Evolutionary conservation across 2,113 vertebrate genomes (phyloP).

Genomic region (Megatriorchis doriae): DNA sequence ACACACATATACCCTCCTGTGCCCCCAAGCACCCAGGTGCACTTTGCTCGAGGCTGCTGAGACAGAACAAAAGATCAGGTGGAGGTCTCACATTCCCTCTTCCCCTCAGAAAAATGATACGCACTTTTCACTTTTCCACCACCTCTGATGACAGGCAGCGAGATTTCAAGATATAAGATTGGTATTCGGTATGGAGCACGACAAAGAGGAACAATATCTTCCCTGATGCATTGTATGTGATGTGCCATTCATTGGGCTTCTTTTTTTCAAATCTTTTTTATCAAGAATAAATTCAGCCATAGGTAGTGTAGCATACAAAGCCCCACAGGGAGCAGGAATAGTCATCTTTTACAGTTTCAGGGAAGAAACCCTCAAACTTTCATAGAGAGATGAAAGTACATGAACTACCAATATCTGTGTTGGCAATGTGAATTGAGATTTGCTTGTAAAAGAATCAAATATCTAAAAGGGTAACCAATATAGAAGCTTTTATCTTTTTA

Average conservation of each 20-base stretch:
- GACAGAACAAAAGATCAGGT: background rate
- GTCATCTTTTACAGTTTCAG: background rate
- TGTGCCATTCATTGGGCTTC: background rate
- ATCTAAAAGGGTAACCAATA: background rate
- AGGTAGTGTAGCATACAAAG: background rate
- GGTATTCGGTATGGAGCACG: background rate
- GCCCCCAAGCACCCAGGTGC: background rate
- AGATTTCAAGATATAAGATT: background rate
- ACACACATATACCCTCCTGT: background rate
- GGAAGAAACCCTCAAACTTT: background rate
- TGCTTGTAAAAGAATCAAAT: background rate
- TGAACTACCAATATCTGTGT: background rate
- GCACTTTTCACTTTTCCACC: background rate
- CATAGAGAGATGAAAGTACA: background rate
- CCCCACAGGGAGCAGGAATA: background rate
- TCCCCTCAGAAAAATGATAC: background rate
- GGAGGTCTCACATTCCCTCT: background rate
- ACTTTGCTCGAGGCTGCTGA: background rate
- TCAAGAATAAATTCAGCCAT: slow-evolving; percentile 1
- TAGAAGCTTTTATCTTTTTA: background rate
- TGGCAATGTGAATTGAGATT: background rate
- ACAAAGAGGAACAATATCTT: background rate
- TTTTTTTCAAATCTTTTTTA: slow-evolving; percentile 1
- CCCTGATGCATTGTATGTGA: background rate
- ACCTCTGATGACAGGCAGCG: background rate